phyloP scores from a whole-genome alignment of 2,797 vertebrate species.

The Melanotaenia boesemani region DNA sequence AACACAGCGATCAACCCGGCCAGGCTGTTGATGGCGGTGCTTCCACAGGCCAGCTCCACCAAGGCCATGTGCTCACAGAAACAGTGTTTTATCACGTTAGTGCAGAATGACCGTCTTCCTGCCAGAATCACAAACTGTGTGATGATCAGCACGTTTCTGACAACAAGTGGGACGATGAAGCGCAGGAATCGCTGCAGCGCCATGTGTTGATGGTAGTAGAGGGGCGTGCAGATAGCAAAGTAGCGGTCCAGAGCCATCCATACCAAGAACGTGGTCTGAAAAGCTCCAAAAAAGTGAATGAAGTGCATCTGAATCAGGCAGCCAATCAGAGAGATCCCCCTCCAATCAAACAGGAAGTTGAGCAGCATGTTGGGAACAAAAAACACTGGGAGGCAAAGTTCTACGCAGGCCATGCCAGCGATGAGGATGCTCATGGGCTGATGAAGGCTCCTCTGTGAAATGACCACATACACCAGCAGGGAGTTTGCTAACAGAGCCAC shows the following conservation, averaged over 20 bases:
- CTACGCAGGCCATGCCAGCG: slow-evolving; percentile 55
- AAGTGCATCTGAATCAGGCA: slow-evolving; percentile 70
- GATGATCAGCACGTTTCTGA: slow-evolving; percentile 50
- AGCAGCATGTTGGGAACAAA: slow-evolving; percentile 70
- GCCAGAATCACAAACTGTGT: slow-evolving; percentile 49
- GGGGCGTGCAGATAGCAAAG: slow-evolving; percentile 76
- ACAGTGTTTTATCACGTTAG: slow-evolving; percentile 72
- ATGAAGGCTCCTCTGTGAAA: slow-evolving; percentile 58
- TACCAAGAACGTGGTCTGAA: slow-evolving; percentile 78
- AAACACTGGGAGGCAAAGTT: slow-evolving; percentile 64
- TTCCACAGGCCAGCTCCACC: slow-evolving; percentile 72
- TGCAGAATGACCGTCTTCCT: slow-evolving; percentile 62
- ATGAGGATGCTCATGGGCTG: slow-evolving; percentile 81
- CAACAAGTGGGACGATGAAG: slow-evolving; percentile 29
- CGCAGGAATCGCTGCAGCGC: slow-evolving; percentile 29
- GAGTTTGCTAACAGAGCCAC: slow-evolving; percentile 64
- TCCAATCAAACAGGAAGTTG: slow-evolving; percentile 68
- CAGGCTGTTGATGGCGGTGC: slow-evolving; percentile 57
- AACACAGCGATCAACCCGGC: slow-evolving; percentile 64
- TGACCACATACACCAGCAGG: slow-evolving; percentile 64
- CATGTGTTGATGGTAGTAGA: slow-evolving; percentile 59
- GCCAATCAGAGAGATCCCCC: slow-evolving; percentile 55
- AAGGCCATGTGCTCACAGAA: slow-evolving; percentile 84
- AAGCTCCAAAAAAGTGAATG: slow-evolving; percentile 52
- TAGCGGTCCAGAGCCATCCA: slow-evolving; percentile 80